Evolutionary conservation across 2,797 vertebrate genomes (phyloP), one percentile per base, ranked within the genome.

Genomic region (Coccyzus lansbergi): DNA sequence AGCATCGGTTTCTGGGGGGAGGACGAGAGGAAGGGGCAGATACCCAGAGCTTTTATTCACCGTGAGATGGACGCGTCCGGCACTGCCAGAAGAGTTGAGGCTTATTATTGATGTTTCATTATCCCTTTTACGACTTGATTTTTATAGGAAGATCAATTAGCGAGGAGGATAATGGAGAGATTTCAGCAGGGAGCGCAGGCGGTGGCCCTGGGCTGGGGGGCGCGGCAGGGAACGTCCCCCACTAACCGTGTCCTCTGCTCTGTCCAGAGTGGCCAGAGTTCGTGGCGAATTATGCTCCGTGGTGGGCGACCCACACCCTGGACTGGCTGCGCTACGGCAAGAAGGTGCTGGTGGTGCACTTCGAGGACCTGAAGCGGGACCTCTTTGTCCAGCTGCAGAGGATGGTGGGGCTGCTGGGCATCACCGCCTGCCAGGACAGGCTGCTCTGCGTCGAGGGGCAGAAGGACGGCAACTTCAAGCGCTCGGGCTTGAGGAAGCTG

Each of bases 381-480:
- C 98, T 99, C 33, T 99, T 99, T n/a, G 88, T 81, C 17, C 97
- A 98, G 94, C 98, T 99, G 87, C 99, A 99, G 97, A 96, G 97
- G 13, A 99, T 99, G 98, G 98, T 99, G 51, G 94, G 98, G 38
- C 98, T 99, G 86, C 97, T 99, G 96, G 98, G 98, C 21, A 97
- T 98, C 82, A 28, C 98, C 0, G 98, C 98, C 56, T 97, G 98
- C 4, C 98, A 99, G 97, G 99, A 99, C 94, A 98, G 99, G 55
- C 98, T 99, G 83, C 98, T 99, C n/a, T 99, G 99, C 3, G 99
- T 99, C 7, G 99, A 99, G 96, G 98, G 99, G 10, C 99, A 99
- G 96, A 99, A 99, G 95, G 99, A 99, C 0, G 99, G 99, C 34
- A 99, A 99, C 97, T 99, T 99, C 92, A 99, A 99, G 93, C 98